Evolutionary conservation across 2,113 vertebrate genomes (phyloP), one percentile per base, ranked within the genome.

Genomic region (Menura novaehollandiae): DNA sequence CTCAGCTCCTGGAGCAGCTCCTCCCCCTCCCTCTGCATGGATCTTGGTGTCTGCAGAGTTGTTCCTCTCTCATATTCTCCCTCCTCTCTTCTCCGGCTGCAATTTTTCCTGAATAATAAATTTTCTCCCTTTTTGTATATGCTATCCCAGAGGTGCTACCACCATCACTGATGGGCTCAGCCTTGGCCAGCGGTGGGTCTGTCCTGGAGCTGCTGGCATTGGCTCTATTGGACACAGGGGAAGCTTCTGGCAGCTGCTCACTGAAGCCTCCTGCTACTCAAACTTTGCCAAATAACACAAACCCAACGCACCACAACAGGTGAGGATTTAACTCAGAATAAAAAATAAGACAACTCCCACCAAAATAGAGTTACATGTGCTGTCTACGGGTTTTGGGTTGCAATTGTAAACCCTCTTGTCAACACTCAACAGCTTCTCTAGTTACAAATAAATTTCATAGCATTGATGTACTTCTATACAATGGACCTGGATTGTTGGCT

Each of bases 221-320:
- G 23, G 46, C 33, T n/a, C 0, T 1, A 0, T 3, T n/a, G 23
- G 24, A 39, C 53, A 41, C 1, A 28, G 23, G 23, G 32, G 27
- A 14, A 39, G 11, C 28, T 52, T 74, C 53, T 53, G 69, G 20
- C 14, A 75, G 16, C 39, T 60, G 24, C 39, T 81, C 28, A 39
- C 10, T 68, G 62, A 53, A 53, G 41, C n/a, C 8, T 19, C 20
- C 28, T 64, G 39, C 28, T 64, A 43, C 28, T 19, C 28, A 64
- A 30, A 32, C 28, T 28, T 43, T 64, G 39, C 28, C 28, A 41
- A 9, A 41, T 41, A 41, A 64, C 39, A 43, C 39, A 64, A 43
- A 43, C 9, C 28, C 28, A 64, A 22, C 32, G 62, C 41, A 64
- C 41, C 26, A 35, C 18, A 64, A 24, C 2, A 39, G 33, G 2